These are phyloP conservation scores for Intellagama lesueurii DNA, from an alignment of 2,797 vertebrate genomes.

Conservation along the genomic window DNA sequence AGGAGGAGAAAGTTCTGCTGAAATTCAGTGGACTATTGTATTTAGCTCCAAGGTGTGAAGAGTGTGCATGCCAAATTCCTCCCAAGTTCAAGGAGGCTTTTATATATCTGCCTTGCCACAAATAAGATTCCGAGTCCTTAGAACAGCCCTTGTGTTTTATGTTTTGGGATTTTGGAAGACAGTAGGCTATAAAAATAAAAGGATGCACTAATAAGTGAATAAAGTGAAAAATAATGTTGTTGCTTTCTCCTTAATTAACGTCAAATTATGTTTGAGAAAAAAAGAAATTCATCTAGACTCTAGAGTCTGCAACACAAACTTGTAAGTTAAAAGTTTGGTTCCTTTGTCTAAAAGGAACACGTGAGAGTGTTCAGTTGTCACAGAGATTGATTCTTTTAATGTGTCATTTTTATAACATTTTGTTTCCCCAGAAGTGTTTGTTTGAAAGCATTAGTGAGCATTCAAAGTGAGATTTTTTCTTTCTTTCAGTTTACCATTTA, in stretches of 20 bases:
- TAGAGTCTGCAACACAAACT: background rate
- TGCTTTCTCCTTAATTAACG: background rate
- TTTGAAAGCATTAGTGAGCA: background rate
- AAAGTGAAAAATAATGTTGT: background rate
- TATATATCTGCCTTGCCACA: background rate
- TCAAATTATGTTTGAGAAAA: background rate
- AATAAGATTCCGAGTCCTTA: background rate
- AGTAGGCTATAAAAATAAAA: background rate
- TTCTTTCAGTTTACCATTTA: background rate
- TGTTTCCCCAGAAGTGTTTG: constrained; percentile 1
- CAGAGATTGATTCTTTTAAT: background rate
- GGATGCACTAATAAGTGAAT: background rate
- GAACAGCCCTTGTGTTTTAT: background rate
- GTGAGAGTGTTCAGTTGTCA: background rate
- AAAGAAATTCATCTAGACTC: background rate
- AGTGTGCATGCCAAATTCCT: background rate
- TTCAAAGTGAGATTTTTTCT: constrained; percentile 12
- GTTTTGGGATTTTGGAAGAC: background rate
- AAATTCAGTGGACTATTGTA: background rate
- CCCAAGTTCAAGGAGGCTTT: background rate
- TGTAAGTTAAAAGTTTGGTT: background rate
- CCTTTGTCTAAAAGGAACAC: background rate
- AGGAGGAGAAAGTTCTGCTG: background rate
- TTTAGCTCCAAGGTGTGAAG: background rate
- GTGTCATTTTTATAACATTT: background rate